Conservation (phyloP, 2,888 invertebrate species). For the Cerceris rybyensis region DNA sequence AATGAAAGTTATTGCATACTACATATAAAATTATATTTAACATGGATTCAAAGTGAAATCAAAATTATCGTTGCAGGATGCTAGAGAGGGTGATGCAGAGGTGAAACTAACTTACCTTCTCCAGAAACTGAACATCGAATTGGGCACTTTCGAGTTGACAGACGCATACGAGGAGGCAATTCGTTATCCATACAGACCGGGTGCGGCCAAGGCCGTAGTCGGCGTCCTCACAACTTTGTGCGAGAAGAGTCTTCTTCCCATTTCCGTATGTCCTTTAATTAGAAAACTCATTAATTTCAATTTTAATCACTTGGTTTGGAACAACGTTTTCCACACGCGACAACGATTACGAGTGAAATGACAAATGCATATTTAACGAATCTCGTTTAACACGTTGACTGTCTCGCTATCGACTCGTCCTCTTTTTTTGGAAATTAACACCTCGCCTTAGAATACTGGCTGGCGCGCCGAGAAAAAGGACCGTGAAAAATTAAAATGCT, state of each 20-base stretch:
- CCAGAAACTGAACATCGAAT: constrained; percentile 82
- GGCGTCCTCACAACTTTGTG: constrained; percentile 86
- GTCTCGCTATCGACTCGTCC: too few relatives aligned
- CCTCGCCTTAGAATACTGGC: too few relatives aligned
- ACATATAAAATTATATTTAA: too few relatives aligned
- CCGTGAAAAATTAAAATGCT: too few relatives aligned
- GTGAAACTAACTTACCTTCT: constrained; percentile 72
- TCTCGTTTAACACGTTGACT: too few relatives aligned
- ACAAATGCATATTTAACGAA: too few relatives aligned
- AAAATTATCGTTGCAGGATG: constrained; percentile 68
- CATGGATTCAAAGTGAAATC: neutral
- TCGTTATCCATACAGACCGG: constrained; percentile 89
- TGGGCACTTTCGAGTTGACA: constrained; percentile 81
- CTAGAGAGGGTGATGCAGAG: constrained; percentile 63
- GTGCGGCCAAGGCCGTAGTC: constrained; percentile 89
- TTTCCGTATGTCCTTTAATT: constrained; percentile 82
- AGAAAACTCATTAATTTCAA: neutral
- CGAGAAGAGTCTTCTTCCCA: constrained; percentile 82
- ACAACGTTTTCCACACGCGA: too few relatives aligned
- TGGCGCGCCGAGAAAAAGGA: too few relatives aligned
- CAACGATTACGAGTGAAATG: too few relatives aligned
- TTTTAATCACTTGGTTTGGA: too few relatives aligned
- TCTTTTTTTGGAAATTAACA: too few relatives aligned
- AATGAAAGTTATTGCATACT: too few relatives aligned
- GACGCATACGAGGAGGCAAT: constrained; percentile 86